Percentiles rank a stretch among this genome's conserved stretches.
Evolutionary conservation across 2,888 invertebrate genomes (phyloP).

Genomic region (Dryobota labecula): DNA sequence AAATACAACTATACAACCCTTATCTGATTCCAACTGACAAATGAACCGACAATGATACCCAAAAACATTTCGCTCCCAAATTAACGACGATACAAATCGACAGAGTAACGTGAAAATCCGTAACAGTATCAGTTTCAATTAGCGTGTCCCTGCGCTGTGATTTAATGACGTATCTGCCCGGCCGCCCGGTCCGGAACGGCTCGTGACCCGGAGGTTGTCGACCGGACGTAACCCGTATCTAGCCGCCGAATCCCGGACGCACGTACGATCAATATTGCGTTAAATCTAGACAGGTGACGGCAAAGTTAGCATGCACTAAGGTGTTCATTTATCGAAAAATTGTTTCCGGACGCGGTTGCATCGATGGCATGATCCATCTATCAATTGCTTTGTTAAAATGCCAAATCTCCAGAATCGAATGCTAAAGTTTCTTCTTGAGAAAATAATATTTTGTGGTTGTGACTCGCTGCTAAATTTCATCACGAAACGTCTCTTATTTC

Average conservation of each 20-base stretch:
- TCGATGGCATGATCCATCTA: neutral
- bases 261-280: slow-evolving; percentile 52
- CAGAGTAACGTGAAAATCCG: slow-evolving; percentile 28
- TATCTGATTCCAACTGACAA: slow-evolving; percentile 34
- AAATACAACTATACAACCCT: slow-evolving; percentile 19
- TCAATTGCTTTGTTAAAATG: slow-evolving; percentile 8
- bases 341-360: neutral
- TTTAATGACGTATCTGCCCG: slow-evolving; percentile 28
- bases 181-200: slow-evolving; percentile 18
- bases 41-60: slow-evolving; percentile 41
- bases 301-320: slow-evolving; percentile 20
- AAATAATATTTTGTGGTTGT: slow-evolving; percentile 6
- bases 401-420: slow-evolving; percentile 6
- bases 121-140: slow-evolving; percentile 53
- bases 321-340: neutral
- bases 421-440: neutral
- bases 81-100: slow-evolving; percentile 20
- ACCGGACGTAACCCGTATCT: slow-evolving; percentile 56
- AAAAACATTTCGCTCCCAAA: slow-evolving; percentile 31
- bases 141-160: slow-evolving; percentile 32
- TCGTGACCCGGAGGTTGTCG: slow-evolving; percentile 64
- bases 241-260: slow-evolving; percentile 41
- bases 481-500: neutral
- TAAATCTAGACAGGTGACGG: slow-evolving; percentile 37
- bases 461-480: neutral